These are phyloP conservation scores for Pteromalus puparum DNA, from an alignment of 1,140 invertebrate genomes.

Conservation along the genomic window DNA sequence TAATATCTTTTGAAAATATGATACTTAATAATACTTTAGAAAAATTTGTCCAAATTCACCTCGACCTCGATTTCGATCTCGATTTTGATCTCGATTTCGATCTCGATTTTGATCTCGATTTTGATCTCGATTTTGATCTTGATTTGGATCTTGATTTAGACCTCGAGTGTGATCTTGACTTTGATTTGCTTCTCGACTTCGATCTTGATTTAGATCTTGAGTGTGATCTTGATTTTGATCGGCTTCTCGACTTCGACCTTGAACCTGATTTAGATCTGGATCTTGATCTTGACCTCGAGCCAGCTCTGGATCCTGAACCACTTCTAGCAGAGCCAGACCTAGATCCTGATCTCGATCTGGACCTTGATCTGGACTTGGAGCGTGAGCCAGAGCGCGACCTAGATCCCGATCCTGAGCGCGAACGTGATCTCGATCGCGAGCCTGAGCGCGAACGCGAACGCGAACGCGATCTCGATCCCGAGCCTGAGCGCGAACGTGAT, in stretches of 20 bases:
- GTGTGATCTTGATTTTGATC: constrained; percentile 62
- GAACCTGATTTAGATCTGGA: constrained; percentile 61
- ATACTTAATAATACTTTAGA: not conserved
- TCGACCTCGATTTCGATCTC: constrained; percentile 64
- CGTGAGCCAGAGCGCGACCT: constrained; percentile 62
- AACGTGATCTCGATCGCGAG: constrained; percentile 54
- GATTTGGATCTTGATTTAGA: constrained; percentile 57
- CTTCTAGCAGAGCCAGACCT: constrained; percentile 60
- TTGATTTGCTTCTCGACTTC: constrained; percentile 50
- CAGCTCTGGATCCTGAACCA: constrained; percentile 62
- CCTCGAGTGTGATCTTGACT: too few relatives aligned
- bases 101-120: constrained; percentile 62
- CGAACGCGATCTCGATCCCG: constrained; percentile 58
- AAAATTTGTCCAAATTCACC: constrained; percentile 48
- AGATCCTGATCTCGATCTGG: constrained; percentile 61
- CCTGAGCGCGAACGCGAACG: constrained; percentile 63
- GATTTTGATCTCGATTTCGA: constrained; percentile 57
- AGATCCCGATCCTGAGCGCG: constrained; percentile 59
- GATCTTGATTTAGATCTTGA: constrained; percentile 62
- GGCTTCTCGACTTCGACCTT: constrained; percentile 60
- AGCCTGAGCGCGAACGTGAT: constrained; percentile 53
- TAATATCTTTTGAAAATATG: constrained; percentile 44
- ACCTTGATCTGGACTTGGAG: constrained; percentile 58
- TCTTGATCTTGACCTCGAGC: constrained; percentile 60
- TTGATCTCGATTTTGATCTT: constrained; percentile 60